Evolutionary conservation across 2,113 vertebrate genomes (phyloP), one percentile per base, ranked within the genome.

Genomic region (Anarrhichthys ocellatus): DNA sequence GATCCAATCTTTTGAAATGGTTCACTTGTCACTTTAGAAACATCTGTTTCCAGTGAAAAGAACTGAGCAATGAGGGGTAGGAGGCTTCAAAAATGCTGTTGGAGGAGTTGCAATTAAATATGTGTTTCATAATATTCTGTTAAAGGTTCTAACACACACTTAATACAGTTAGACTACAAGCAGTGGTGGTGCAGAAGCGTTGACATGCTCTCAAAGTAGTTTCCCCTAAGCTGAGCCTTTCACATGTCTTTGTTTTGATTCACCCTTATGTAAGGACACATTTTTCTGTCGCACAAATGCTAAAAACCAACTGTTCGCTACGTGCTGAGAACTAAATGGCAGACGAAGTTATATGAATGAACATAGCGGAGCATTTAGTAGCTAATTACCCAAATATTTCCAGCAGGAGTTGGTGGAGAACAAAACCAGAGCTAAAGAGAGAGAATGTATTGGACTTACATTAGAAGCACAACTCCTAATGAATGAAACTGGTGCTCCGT

Each of bases 21-120:
- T 36, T 85, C 73, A 72, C 59, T 76, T 68, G 63, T 82, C 58
- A 52, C 81, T 59, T 56, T 42, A 3, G 71, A 86, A 83, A 87
- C 82, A 87, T 88, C 73, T 81, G 70, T 88, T 84, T 83, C 64
- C 63, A 34, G n/a, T 76, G 73, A 78, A 87, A 78, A 56, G 76
- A 75, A 66, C 65, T 44, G 58, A 73, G 44, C 0, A 8, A 80
- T 36, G 44, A 62, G 27, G 36, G 58, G 18, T n/a, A 72, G 36
- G 64, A 34, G 29, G 38, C 52, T 66, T 69, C 17, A 59, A 3
- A 50, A 73, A n/a, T 74, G 52, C 42, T 42, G 13, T 76, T 72
- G 20, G 72, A 78, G 52, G 22, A 64, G 42, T 58, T 46, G 6
- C 4, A 59, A n/a, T 29, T 74, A 9, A 76, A 63, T 17, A 24